Base-by-base conservation (phyloP, 2,797 vertebrate genomes). In the Bradypodion ventrale region DNA sequence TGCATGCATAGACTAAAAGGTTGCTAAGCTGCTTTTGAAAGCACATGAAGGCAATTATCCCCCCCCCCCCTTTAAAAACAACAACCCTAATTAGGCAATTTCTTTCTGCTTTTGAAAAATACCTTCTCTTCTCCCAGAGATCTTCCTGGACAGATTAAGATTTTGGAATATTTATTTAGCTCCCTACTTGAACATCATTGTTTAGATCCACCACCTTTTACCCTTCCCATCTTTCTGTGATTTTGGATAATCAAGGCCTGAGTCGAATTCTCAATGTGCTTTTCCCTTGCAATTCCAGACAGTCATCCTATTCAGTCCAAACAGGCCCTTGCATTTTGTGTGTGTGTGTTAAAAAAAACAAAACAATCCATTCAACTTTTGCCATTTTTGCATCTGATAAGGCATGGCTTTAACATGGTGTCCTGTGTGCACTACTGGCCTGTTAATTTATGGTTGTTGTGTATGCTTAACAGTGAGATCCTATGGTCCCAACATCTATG, bases 11-110 rank as follows among this genome's bases (percentile, higher is more conserved):
- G 80, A 76, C 83, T 94, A 91, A 93, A 91, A 93, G 93, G 93
- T 92, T 94, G 93, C 94, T 94, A 91, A 94, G 92, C 94, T 94
- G 93, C 90, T 90, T 90, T 78, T 78, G 92, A 91, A 92, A 88
- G 92, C 90, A 90, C 92, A 86, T 37, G 88, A 88, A 94, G 90
- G 92, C 93, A 92, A 87, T 94, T 93, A 92, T 76, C 78, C 90
- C 78, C 40, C 76, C 92, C 89, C 80, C 89, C 78, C 70, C 70
- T 84, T 32, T 91, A 89, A 89, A 90, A 91, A 89, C 89, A 85
- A n/a, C n/a, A n/a, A n/a, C n/a, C 88, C 92, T 92, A 93, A 92
- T 94, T 90, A 91, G 92, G 92, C 92, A 90, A 89, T 90, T 92
- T 88, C 74, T 93, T 87, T 93, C 89, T 69, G 79, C 90, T 85